These are phyloP conservation scores for Drosophila eohydei DNA, from an alignment of 2,888 invertebrate species.

Conservation along the genomic window DNA sequence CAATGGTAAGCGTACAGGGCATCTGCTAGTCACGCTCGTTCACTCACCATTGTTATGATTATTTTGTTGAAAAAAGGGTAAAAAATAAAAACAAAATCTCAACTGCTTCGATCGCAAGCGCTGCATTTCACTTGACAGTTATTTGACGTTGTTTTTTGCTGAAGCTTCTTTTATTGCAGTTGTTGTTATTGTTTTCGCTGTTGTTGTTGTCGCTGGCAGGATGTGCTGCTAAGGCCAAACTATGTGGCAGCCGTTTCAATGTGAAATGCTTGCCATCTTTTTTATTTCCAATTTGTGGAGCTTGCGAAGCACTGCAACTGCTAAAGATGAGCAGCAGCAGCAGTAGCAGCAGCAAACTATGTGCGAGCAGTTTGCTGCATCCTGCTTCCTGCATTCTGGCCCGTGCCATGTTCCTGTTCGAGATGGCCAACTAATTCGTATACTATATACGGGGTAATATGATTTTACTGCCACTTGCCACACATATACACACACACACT, in stretches of 20 bases:
- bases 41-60: slow-evolving; percentile 7
- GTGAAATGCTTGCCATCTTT: slow-evolving; percentile 40
- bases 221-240: slow-evolving; percentile 49
- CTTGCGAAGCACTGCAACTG: slow-evolving; percentile 6
- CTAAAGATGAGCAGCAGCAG: slow-evolving; percentile 37
- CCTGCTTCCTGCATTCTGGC: slow-evolving; percentile 46
- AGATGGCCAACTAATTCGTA: slow-evolving; percentile 66
- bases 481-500: neutral
- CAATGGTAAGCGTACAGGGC: neutral
- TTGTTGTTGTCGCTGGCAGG: slow-evolving; percentile 24
- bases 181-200: slow-evolving; percentile 7
- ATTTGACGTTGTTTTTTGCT: slow-evolving; percentile 39
- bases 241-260: slow-evolving; percentile 42
- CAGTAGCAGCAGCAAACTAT: slow-evolving; percentile 7
- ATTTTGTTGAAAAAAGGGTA: slow-evolving; percentile 3
- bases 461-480: slow-evolving; percentile 52
- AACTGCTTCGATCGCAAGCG: slow-evolving; percentile 41
- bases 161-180: slow-evolving; percentile 22
- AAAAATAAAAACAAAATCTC: slow-evolving; percentile 17
- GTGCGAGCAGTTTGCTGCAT: slow-evolving; percentile 27
- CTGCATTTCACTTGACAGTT: slow-evolving; percentile 60
- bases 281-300: slow-evolving; percentile 46
- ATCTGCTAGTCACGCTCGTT: neutral
- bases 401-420: slow-evolving; percentile 36
- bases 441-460: slow-evolving; percentile 58